Percentiles rank a stretch among this genome's conserved stretches.
These are phyloP conservation scores for Lagodon rhomboides DNA, from an alignment of 2,797 vertebrate species.

Conservation along the genomic window DNA sequence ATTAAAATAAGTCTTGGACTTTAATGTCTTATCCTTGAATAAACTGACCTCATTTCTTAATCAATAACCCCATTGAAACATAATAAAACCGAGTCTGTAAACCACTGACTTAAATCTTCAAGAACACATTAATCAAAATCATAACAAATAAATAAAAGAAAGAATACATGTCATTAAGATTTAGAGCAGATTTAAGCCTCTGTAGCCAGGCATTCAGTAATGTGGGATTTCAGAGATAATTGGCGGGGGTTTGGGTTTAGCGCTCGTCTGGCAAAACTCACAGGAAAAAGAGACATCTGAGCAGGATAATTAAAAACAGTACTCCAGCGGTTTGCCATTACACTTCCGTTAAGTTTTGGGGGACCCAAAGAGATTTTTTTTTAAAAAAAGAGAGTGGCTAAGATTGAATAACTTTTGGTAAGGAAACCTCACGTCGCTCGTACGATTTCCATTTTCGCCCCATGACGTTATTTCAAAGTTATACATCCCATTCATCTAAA, in stretches of 20 bases:
- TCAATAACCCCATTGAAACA: neutral
- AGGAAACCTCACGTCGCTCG: too few species aligned
- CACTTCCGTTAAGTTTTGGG: constrained; percentile 3
- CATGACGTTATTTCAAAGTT: too few species aligned
- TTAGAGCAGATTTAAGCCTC: neutral
- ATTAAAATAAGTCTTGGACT: neutral
- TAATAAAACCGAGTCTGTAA: neutral
- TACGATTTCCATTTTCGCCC: too few species aligned
- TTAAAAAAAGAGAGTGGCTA: neutral
- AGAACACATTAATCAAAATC: neutral
- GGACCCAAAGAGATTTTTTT: neutral
- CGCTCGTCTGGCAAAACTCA: constrained; percentile 20
- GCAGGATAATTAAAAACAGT: constrained; percentile 7
- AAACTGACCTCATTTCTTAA: constrained; percentile 3
- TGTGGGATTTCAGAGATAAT: neutral
- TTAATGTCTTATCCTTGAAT: constrained; percentile 21
- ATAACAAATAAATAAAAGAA: neutral
- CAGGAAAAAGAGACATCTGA: constrained; percentile 20
- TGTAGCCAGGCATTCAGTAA: neutral
- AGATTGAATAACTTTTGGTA: neutral
- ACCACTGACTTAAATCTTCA: neutral
- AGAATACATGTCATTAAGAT: neutral
- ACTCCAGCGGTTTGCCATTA: neutral
- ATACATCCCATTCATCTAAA: too few species aligned
- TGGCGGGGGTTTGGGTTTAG: neutral